Percentiles rank a stretch among this genome's conserved stretches.
phyloP scores from a whole-genome alignment of 2,113 vertebrate genomes.

The Falco punctatus region DNA sequence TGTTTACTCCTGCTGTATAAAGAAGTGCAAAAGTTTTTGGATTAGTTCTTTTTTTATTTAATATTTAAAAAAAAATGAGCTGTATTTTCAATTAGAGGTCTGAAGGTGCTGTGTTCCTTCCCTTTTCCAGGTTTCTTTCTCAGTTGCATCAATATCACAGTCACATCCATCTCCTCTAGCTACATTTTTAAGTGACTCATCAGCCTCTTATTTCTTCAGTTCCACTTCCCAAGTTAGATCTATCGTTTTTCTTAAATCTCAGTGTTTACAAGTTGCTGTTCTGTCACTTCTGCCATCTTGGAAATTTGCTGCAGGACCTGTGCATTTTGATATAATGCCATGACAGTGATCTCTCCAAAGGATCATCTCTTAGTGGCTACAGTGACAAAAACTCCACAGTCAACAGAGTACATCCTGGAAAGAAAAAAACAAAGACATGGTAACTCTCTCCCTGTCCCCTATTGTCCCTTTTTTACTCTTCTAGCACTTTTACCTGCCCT shows the following conservation, averaged over 20 bases:
- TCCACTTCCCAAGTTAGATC: neutral
- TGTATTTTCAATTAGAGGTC: neutral
- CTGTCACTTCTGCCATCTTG: neutral
- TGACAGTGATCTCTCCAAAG: neutral
- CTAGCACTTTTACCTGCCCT: neutral
- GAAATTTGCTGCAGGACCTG: neutral
- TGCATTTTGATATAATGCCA: neutral
- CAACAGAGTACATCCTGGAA: neutral
- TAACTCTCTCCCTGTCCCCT: neutral
- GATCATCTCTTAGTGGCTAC: neutral
- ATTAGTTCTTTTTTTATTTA: neutral
- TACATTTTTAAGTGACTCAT: neutral
- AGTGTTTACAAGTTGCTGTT: neutral
- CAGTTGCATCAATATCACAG: neutral
- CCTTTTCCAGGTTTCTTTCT: neutral
- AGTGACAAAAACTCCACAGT: neutral
- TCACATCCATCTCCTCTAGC: neutral
- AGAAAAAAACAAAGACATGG: neutral
- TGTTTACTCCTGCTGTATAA: neutral
- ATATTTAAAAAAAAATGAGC: neutral
- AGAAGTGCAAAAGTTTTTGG: neutral
- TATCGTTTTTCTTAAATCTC: neutral
- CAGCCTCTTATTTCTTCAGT: neutral
- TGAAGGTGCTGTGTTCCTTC: neutral
- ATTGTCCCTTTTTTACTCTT: neutral